Evolutionary conservation across 1,140 invertebrate species (phyloP), one percentile per base, ranked within the genome.

Genomic region (Colletes latitarsis): DNA sequence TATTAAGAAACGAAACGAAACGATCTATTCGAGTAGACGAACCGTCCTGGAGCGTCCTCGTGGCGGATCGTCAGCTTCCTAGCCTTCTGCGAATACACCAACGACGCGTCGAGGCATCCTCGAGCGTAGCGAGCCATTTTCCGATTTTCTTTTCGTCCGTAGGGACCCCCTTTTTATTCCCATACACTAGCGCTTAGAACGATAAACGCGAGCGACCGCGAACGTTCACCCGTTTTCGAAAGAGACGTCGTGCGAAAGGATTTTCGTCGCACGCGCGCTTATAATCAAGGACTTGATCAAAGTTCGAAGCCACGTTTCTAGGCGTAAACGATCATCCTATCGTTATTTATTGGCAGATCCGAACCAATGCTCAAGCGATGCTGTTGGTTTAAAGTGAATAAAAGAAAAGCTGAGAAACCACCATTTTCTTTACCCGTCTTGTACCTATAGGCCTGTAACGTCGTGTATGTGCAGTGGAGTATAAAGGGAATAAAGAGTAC

Each of bases 311-410:
- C 53, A 77, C 74, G 21, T 57, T 76, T 70, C 12, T 68, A 74
- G 53, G 55, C 62, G 55, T 66, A 75, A 81, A 72, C 62, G 64
- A 85, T 81, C 49, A 14, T 85, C 72, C 82, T 58, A 67, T 79
- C 17, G 71, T 84, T 88, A 87, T 88, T 86, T 88, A 78, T 83
- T 81, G 81, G 79, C 87, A 63, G 63, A 85, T 82, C 74, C 80
- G 87, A 89, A 88, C 77, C 80, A 88, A 88, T 88, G 85, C 82
- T 89, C 82, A 84, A 88, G 43, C 79, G 79, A 82, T 58, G 78
- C 81, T 88, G 88, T 85, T 88, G 87, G 83, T 90, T 87, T 82
- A 69, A 82, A 88, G 64, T 85, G 53, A 72, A 86, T 87, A 88
- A 89, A 88, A 78, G 46, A 58, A 74, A 83, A 86, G 62, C 74